Percentiles rank a stretch among this genome's conserved stretches.
These are phyloP conservation scores for Lutraria lutraria DNA, from an alignment of 2,888 invertebrate genomes.

Conservation along the genomic window DNA sequence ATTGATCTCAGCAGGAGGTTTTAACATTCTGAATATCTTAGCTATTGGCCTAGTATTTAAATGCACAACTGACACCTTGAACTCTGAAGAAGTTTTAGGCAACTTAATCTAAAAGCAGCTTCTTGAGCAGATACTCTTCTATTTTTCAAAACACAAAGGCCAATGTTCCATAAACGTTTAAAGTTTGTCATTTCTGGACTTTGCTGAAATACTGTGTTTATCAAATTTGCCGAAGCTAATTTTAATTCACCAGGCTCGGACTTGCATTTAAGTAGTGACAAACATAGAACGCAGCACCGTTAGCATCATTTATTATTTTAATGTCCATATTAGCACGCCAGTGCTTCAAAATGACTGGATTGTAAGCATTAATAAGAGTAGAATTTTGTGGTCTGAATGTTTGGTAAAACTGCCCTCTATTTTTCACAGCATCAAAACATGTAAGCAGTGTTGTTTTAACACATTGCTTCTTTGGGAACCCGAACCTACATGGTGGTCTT, in stretches of 20 bases:
- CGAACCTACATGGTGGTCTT: too few relatives aligned
- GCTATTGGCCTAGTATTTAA: slow-evolving; percentile 6
- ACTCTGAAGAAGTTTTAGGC: neutral
- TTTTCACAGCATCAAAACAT: too few relatives aligned
- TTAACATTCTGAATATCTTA: neutral
- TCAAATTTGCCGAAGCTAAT: slow-evolving; percentile 23
- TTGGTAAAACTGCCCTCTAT: too few relatives aligned
- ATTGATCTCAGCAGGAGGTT: neutral
- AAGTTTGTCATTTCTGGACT: neutral
- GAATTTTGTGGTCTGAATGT: too few relatives aligned
- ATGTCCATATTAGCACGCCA: slow-evolving; percentile 51
- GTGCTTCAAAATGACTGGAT: slow-evolving; percentile 22
- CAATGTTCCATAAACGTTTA: slow-evolving; percentile 25
- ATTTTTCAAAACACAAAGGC: slow-evolving; percentile 40
- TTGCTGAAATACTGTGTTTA: neutral
- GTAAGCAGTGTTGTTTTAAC: too few relatives aligned
- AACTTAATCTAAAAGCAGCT: slow-evolving; percentile 39
- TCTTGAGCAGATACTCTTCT: slow-evolving; percentile 41
- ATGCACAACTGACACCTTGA: slow-evolving; percentile 25
- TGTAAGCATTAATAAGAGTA: slow-evolving; percentile 41
- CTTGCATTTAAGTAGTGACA: slow-evolving; percentile 52
- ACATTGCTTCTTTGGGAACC: too few relatives aligned
- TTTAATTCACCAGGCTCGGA: slow-evolving; percentile 40
- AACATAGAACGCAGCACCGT: slow-evolving; percentile 60
- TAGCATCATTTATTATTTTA: slow-evolving; percentile 42